phyloP scores from a whole-genome alignment of 2,113 vertebrate species.

The Blennius ocellaris region DNA sequence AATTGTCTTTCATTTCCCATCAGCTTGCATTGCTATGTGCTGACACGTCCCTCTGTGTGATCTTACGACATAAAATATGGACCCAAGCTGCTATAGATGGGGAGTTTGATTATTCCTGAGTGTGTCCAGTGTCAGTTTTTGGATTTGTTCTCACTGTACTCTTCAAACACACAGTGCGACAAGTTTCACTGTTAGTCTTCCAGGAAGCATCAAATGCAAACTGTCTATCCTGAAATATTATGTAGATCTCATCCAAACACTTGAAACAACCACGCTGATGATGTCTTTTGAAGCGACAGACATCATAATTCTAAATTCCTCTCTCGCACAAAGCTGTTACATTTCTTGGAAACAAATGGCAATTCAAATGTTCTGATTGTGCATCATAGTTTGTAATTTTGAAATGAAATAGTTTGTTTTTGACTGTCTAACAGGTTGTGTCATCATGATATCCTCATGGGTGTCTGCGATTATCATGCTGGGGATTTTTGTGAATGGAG shows the following conservation, averaged over 20 bases:
- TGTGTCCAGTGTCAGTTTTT: conserved; percentile 14
- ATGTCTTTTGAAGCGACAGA: conserved; percentile 28
- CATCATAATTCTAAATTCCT: conserved; percentile 29
- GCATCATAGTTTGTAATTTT: conserved; percentile 32
- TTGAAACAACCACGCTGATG: conserved; percentile 7
- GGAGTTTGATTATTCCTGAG: conserved; percentile 23
- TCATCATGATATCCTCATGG: conserved; percentile 73
- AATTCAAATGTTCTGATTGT: conserved; percentile 30
- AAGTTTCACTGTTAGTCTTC: neutral
- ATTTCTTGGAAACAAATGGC: neutral
- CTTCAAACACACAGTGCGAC: conserved; percentile 8
- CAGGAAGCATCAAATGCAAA: neutral
- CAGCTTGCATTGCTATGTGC: conserved; percentile 2
- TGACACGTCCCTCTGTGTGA: conserved; percentile 5
- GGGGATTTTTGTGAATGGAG: conserved; percentile 50
- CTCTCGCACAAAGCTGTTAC: neutral
- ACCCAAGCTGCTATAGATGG: conserved; percentile 13
- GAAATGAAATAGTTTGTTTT: conserved; percentile 36
- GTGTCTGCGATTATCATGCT: conserved; percentile 60
- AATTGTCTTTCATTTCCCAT: conserved; percentile 2
- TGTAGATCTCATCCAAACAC: conserved; percentile 37
- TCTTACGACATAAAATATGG: conserved; percentile 13
- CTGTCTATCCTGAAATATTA: conserved; percentile 13
- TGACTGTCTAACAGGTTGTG: conserved; percentile 65
- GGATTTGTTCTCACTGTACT: neutral